These are phyloP conservation scores for Clarias fuscus DNA, from an alignment of 2,797 vertebrate species.

Conservation along the genomic window DNA sequence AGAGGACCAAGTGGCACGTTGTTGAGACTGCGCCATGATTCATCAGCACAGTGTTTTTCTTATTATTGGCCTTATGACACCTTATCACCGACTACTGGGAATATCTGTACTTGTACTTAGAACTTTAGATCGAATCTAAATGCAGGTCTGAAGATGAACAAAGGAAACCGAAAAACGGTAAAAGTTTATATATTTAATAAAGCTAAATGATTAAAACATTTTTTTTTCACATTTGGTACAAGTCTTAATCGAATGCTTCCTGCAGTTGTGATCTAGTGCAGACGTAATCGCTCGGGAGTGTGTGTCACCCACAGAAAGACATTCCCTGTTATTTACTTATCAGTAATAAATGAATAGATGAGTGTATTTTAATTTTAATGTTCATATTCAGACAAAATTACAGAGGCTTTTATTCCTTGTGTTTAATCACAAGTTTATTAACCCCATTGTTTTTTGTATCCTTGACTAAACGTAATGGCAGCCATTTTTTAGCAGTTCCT, in stretches of 20 bases:
- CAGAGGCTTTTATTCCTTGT: background rate
- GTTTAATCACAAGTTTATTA: background rate
- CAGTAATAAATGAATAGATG: background rate
- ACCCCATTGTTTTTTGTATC: background rate
- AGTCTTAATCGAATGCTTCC: background rate
- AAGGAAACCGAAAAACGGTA: background rate
- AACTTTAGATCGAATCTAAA: constrained; percentile 10
- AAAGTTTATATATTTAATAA: background rate
- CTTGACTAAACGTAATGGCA: background rate
- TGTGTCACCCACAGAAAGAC: background rate
- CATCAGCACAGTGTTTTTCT: background rate
- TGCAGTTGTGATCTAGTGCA: background rate
- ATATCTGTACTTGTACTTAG: constrained; percentile 32
- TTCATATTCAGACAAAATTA: background rate
- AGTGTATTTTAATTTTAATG: background rate
- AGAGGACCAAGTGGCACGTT: background rate
- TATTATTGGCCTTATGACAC: background rate
- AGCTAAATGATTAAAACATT: background rate
- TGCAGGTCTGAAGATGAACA: background rate
- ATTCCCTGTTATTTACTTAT: background rate
- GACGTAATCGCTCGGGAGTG: background rate
- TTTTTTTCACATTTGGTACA: background rate
- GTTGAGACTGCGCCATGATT: background rate
- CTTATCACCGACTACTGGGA: constrained; percentile 7
- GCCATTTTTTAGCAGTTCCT: background rate